Evolutionary conservation across 1,140 invertebrate genomes (phyloP).

Genomic region (Dinothrombium tinctorium): DNA sequence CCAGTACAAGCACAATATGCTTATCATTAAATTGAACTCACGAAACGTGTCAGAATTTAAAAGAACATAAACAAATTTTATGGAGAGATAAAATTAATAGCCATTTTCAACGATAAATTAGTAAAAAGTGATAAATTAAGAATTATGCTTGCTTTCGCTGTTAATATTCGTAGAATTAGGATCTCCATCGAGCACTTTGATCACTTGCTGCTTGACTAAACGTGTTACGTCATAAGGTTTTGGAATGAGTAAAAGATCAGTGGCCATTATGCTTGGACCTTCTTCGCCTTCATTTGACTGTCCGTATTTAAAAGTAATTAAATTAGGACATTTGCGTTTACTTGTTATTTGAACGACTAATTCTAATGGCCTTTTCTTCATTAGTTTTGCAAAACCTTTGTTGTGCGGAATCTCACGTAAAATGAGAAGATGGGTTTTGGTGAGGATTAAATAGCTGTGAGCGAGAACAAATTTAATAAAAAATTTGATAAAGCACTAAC

Average conservation of each 20-base stretch:
- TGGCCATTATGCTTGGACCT: slow-evolving; percentile 11
- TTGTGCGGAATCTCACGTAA: slow-evolving; percentile 50
- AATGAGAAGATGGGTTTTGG: slow-evolving; percentile 59
- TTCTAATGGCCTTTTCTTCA: slow-evolving; percentile 55
- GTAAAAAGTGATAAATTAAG: too few relatives aligned
- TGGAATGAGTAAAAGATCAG: slow-evolving; percentile 8
- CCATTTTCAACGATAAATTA: too few relatives aligned
- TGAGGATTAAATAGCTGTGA: slow-evolving; percentile 58
- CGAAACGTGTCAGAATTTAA: too few relatives aligned
- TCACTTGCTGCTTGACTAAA: slow-evolving; percentile 12
- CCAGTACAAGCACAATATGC: too few relatives aligned
- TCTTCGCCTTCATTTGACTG: slow-evolving; percentile 40
- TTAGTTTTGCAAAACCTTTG: slow-evolving; percentile 49
- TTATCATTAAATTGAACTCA: too few relatives aligned
- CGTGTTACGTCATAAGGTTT: slow-evolving; percentile 11
- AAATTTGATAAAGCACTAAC: slow-evolving; percentile 1
- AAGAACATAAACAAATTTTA: too few relatives aligned
- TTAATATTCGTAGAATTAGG: too few relatives aligned
- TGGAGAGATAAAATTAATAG: too few relatives aligned
- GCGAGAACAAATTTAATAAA: slow-evolving; percentile 12
- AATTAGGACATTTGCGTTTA: slow-evolving; percentile 68
- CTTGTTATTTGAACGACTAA: slow-evolving; percentile 87
- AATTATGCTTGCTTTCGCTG: too few relatives aligned
- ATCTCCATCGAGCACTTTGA: slow-evolving; percentile 9
- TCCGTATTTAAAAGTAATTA: slow-evolving; percentile 88